Evolutionary conservation across 2,888 invertebrate species (phyloP).

Genomic region (Pyralis farinalis): DNA sequence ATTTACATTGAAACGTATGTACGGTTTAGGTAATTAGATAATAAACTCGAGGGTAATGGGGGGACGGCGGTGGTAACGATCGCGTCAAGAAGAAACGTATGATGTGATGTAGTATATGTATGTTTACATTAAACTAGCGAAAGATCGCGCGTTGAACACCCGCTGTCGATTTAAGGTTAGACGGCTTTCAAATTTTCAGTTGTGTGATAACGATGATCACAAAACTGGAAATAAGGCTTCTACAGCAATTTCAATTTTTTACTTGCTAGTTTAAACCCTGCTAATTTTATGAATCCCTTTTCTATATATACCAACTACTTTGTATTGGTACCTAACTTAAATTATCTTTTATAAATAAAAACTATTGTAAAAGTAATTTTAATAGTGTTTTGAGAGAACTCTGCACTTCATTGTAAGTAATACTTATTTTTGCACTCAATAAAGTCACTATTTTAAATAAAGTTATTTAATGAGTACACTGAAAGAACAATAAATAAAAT

Average conservation of each 20-base stretch:
- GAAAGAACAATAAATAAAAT: slow-evolving; percentile 68
- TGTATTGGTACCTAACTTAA: slow-evolving; percentile 3
- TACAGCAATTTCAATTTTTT: background rate
- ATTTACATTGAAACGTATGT: too few relatives aligned
- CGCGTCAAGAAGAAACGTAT: too few relatives aligned
- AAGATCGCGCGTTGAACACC: too few relatives aligned
- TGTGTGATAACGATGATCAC: too few relatives aligned
- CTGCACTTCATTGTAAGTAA: slow-evolving; percentile 61
- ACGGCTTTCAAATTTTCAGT: too few relatives aligned
- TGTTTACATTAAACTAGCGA: too few relatives aligned
- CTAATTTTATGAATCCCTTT: background rate
- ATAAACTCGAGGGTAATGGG: too few relatives aligned
- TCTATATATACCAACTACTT: background rate
- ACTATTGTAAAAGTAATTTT: slow-evolving; percentile 31
- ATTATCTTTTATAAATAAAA: slow-evolving; percentile 15
- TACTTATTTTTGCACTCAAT: slow-evolving; percentile 76
- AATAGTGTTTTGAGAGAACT: slow-evolving; percentile 65
- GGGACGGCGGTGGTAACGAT: too few relatives aligned
- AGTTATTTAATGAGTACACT: slow-evolving; percentile 63
- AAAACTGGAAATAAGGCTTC: too few relatives aligned
- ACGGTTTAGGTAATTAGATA: too few relatives aligned
- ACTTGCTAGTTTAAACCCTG: background rate
- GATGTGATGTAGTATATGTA: too few relatives aligned
- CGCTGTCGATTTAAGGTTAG: too few relatives aligned
- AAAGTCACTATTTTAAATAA: slow-evolving; percentile 75